Base-by-base conservation (phyloP, 2,113 vertebrate genomes). In the Notarius lentiginosus region DNA sequence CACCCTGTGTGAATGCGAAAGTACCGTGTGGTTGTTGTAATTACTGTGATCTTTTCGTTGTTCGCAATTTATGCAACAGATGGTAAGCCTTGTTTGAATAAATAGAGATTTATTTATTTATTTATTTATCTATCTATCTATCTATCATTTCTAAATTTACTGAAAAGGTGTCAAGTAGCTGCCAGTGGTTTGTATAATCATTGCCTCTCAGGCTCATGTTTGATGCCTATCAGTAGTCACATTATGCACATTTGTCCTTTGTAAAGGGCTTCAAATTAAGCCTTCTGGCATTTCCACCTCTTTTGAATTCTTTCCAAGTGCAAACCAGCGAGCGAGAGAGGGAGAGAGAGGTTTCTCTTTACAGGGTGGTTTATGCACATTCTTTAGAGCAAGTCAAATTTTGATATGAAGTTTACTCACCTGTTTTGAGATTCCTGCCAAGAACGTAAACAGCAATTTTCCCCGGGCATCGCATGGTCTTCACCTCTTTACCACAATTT, bases 51-150 rank as follows among this genome's bases (percentile, higher is more conserved):
- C 20, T 82, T 18, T 85, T 22, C 55, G 83, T 41, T 77, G 87
- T 73, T 83, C 9, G 20, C 24, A 84, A 15, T 88, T 85, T 77
- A 22, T 79, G 10, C 49, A 41, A 61, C 41, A 83, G n/a, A 70
- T 70, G 11, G 63, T 58, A 72, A 34, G 70, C 22, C 49, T 75
- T 63, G 49, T 55, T 20, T 49, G 7, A 47, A 72, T 24, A 72
- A 55, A 83, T 55, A 11, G 47, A 70, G 53, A n/a, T 49, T n/a
- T 47, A 60, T 7, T 34, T 34, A 34, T 41, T 4, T 41, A 41
- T 41, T 1, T 30, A 30, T 30, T 1, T 30, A 41, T 41, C 58
- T n/a, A n/a, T n/a, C n/a, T n/a, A 41, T 41, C 30, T 30, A 30
- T 30, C 30, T 30, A 41, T 41, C 58, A 84, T 73, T 56, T 73